phyloP scores from a whole-genome alignment of 2,797 vertebrate genomes.

The Rachycentron canadum region DNA sequence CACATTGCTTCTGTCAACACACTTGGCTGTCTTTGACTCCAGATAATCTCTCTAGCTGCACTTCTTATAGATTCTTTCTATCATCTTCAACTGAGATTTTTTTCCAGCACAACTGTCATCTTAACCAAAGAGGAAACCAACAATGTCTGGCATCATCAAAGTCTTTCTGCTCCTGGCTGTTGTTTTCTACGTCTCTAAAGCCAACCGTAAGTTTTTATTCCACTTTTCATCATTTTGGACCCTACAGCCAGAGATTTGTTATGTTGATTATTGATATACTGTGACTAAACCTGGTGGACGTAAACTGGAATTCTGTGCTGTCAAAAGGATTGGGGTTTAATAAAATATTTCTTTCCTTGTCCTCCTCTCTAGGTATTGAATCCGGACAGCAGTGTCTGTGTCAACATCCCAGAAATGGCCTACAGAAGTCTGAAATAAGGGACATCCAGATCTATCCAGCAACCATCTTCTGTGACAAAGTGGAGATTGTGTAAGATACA shows the following conservation, averaged over 20 bases:
- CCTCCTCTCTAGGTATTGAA: constrained; percentile 33
- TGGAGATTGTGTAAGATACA: constrained; percentile 82
- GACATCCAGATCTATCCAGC: constrained; percentile 72
- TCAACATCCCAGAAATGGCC: not conserved
- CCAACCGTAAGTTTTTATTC: constrained; percentile 67
- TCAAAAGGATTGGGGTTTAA: not conserved
- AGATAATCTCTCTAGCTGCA: not conserved
- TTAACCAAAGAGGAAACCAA: constrained; percentile 46
- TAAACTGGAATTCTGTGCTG: not conserved
- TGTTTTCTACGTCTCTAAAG: constrained; percentile 54
- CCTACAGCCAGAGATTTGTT: not conserved
- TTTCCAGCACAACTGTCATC: not conserved
- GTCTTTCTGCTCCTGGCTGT: constrained; percentile 70
- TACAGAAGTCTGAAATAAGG: not conserved
- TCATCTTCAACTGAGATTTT: not conserved
- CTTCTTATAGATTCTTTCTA: not conserved
- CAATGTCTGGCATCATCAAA: constrained; percentile 68
- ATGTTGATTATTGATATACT: not conserved
- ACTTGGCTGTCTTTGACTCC: not conserved
- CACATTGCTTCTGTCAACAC: constrained; percentile 33
- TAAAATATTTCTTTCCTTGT: not conserved
- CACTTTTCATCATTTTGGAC: not conserved
- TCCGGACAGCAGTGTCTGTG: constrained; percentile 66
- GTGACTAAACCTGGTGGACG: not conserved
- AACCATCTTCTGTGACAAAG: constrained; percentile 63